Conservation (phyloP, 2,888 invertebrate species). For the Drosophila colorata region DNA sequence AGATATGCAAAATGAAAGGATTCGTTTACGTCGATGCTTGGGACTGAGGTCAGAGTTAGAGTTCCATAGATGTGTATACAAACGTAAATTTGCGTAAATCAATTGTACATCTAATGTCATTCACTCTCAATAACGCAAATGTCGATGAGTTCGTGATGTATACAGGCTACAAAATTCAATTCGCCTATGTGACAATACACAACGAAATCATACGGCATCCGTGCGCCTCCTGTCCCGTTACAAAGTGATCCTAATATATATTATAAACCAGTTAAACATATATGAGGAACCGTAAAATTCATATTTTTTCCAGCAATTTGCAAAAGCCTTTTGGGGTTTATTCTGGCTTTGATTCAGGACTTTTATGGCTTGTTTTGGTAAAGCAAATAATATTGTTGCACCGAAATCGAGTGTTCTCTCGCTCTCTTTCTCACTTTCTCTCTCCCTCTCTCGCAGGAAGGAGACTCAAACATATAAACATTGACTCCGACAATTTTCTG, state of each 20-base stretch:
- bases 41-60: not conserved
- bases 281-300: too few relatives aligned
- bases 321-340: too few relatives aligned
- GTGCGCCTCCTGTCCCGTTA: not conserved
- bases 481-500: constrained; percentile 43
- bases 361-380: constrained; percentile 62
- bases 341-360: not conserved
- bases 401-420: not conserved
- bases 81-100: not conserved
- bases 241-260: not conserved
- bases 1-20: too few relatives aligned
- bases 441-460: constrained; percentile 1
- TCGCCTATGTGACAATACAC: constrained; percentile 36
- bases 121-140: constrained; percentile 1
- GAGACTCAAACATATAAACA: constrained; percentile 45
- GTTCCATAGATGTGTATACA: not conserved
- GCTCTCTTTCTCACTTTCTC: not conserved
- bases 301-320: constrained; percentile 6
- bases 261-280: not conserved
- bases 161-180: constrained; percentile 19
- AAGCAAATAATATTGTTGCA: constrained; percentile 40
- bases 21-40: too few relatives aligned
- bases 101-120: not conserved
- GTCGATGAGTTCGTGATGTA: constrained; percentile 8
- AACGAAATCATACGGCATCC: constrained; percentile 8